phyloP scores from a whole-genome alignment of 2,113 vertebrate genomes.

The Hystrix cristata region DNA sequence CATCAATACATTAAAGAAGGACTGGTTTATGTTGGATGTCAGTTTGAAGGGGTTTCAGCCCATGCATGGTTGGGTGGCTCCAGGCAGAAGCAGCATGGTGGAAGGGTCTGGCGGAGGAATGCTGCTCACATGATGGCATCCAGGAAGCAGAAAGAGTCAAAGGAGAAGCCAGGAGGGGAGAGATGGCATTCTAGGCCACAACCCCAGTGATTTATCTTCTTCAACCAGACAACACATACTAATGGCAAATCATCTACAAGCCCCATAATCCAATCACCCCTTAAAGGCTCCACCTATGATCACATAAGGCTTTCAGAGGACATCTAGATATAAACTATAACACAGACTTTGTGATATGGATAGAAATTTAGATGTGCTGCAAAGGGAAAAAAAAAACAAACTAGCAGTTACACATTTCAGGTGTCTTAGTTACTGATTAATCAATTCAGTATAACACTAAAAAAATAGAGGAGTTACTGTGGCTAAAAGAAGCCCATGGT shows the following conservation, averaged over 20 bases:
- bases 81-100: background rate
- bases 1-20: background rate
- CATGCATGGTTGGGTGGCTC: background rate
- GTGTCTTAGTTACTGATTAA: background rate
- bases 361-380: background rate
- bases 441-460: background rate
- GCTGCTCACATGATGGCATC: background rate
- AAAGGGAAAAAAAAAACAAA: background rate
- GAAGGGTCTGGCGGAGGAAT: background rate
- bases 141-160: background rate
- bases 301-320: background rate
- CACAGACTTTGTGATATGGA: background rate
- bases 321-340: background rate
- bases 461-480: background rate
- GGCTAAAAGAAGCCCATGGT: background rate
- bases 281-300: background rate
- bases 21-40: no score
- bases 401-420: background rate
- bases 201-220: background rate
- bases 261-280: background rate
- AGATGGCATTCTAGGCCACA: background rate
- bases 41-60: background rate
- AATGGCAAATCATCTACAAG: background rate
- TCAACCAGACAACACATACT: background rate
- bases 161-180: background rate